Evolutionary conservation across 2,113 vertebrate genomes (phyloP), one percentile per base, ranked within the genome.

Genomic region (Turnix velox): DNA sequence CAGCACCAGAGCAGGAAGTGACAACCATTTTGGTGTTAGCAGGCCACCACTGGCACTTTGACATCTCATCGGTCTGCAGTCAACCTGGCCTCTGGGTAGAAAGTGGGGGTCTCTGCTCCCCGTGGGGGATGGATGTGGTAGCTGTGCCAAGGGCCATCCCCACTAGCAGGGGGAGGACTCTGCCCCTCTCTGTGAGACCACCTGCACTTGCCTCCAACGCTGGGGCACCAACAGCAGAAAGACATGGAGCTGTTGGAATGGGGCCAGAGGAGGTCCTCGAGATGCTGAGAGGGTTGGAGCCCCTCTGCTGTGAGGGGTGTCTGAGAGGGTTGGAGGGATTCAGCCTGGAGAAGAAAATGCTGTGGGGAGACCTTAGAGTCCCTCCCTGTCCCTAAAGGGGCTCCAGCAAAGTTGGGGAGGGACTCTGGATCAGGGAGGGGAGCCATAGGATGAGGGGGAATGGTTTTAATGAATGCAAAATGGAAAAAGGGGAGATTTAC

Each of bases 71-170:
- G 2, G 33, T 69, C 59, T 2, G 3, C 2, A 0, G 35, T 19
- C 4, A 42, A 25, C 7, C 0, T 4, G 37, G 42, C 57, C 12
- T 33, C 43, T 49, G 1, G 0, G 39, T 0, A 3, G 24, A 23
- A 73, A 28, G 8, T 2, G 3, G 11, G 4, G 9, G 6, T 30
- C 77, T 39, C 20, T 6, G 14, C 3, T 48, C 46, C 48, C 48
- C 48, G 12, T 24, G 0, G 19, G 22, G 48, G 42, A 25, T 1
- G 25, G 62, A 12, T 8, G 54, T 0, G 9, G 43, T 27, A 10
- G 31, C 20, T 45, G 7, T 1, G 25, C 43, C 39, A 3, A 42
- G 57, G 33, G 22, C 9, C 55, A 58, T 10, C 24, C 15, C n/a
- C 33, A 25, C 15, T 16, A 39, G 31, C 11, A 12, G 31, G 31